These are phyloP conservation scores for Chaetophractus vellerosus DNA, from an alignment of 2,797 vertebrate genomes.

Conservation along the genomic window DNA sequence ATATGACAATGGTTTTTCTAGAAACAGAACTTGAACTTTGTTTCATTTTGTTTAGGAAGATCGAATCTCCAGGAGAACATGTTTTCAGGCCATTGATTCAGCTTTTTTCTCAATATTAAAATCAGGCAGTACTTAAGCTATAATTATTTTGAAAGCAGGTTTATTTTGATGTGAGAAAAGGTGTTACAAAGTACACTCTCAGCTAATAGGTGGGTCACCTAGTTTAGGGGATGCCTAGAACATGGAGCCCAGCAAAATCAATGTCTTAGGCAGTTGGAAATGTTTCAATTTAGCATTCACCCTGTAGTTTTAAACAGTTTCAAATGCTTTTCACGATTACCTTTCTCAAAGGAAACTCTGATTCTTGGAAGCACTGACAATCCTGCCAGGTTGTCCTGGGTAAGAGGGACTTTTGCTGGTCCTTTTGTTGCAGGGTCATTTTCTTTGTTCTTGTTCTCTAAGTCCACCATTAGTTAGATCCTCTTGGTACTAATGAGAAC, in stretches of 20 bases:
- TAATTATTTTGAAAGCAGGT: constrained; percentile 33
- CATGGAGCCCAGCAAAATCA: not conserved
- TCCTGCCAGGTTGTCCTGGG: not conserved
- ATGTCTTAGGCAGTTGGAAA: not conserved
- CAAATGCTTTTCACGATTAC: constrained; percentile 17
- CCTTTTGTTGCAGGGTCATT: not conserved
- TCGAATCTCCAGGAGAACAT: not conserved
- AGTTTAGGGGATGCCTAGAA: not conserved
- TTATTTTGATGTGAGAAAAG: not conserved
- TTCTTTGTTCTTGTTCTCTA: not conserved
- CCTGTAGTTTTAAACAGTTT: not conserved
- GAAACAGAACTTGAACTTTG: constrained; percentile 42
- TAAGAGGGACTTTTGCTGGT: not conserved
- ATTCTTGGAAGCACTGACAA: constrained; percentile 42
- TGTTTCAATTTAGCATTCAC: constrained; percentile 9
- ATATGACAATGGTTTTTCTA: constrained; percentile 22
- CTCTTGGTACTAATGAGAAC: not conserved
- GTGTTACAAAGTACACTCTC: constrained; percentile 5
- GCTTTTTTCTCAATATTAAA: constrained; percentile 38
- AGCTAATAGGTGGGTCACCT: not conserved
- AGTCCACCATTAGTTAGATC: not conserved
- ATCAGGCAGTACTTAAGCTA: constrained; percentile 2
- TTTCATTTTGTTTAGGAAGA: constrained; percentile 61
- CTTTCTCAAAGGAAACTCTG: not conserved
- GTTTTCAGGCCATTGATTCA: not conserved